phyloP scores from a whole-genome alignment of 2,113 vertebrate genomes.

The Oceanites oceanicus region DNA sequence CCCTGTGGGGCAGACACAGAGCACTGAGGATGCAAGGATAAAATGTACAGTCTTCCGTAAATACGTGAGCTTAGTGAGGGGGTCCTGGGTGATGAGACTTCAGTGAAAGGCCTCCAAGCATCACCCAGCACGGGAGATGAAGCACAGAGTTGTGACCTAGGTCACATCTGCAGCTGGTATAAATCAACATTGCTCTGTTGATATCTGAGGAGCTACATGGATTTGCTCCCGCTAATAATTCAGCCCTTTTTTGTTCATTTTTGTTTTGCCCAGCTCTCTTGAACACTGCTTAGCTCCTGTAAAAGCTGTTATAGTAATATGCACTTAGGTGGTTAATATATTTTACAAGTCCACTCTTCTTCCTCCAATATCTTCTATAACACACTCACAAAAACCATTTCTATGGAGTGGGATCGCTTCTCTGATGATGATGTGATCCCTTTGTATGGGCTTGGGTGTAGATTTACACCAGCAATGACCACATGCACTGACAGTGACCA shows the following conservation, averaged over 20 bases:
- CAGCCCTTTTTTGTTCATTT: not conserved
- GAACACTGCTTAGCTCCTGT: not conserved
- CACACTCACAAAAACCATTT: not conserved
- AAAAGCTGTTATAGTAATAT: not conserved
- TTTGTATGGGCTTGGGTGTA: not conserved
- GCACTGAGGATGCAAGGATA: not conserved
- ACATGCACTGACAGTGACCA: not conserved
- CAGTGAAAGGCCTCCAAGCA: not conserved
- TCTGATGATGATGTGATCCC: not conserved
- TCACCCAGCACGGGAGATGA: not conserved
- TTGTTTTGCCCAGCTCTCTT: not conserved
- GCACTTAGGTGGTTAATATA: not conserved
- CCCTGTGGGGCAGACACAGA: not conserved
- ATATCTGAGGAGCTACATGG: not conserved
- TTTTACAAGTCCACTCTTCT: not conserved
- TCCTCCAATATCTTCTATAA: not conserved
- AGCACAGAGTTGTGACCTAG: not conserved
- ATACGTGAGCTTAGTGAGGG: not conserved
- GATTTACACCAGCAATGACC: not conserved
- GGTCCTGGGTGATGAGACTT: not conserved
- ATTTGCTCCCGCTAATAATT: not conserved
- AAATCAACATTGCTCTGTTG: not conserved
- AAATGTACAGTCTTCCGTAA: not conserved
- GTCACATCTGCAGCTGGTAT: conserved; percentile 21
- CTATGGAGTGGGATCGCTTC: not conserved